Conservation (phyloP, 2,888 invertebrate species). For the Clistopyga incitator region DNA sequence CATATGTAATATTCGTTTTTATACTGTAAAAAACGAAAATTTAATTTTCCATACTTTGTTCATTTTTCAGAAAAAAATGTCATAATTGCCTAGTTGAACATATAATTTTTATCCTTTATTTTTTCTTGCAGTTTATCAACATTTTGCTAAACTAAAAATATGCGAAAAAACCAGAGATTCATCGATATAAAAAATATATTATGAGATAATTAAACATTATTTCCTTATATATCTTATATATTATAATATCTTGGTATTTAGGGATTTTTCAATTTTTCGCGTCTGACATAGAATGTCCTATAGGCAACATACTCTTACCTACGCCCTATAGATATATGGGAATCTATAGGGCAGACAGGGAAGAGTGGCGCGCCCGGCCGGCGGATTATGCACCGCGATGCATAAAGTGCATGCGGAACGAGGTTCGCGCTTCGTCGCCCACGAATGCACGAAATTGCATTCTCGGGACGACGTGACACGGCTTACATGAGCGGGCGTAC, state of each 20-base stretch:
- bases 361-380: slow-evolving; percentile 61
- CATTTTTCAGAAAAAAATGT: too few species aligned
- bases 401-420: slow-evolving; percentile 80
- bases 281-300: background rate
- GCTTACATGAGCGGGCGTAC: slow-evolving; percentile 64
- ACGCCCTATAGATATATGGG: slow-evolving; percentile 15
- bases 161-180: too few species aligned
- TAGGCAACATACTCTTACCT: background rate
- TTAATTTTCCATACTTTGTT: too few species aligned
- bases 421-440: slow-evolving; percentile 77
- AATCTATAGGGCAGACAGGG: slow-evolving; percentile 38
- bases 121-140: too few species aligned
- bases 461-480: slow-evolving; percentile 71
- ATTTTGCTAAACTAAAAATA: too few species aligned
- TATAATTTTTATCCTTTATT: background rate
- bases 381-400: slow-evolving; percentile 79
- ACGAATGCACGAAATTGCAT: slow-evolving; percentile 78
- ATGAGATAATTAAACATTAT: too few species aligned
- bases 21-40: too few species aligned
- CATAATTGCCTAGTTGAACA: too few species aligned
- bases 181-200: too few species aligned
- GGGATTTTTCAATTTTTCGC: background rate
- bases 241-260: too few species aligned
- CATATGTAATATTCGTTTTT: too few species aligned
- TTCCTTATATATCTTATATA: too few species aligned